Evolutionary conservation across 92 coral and sea anemone species (phyloP).

Genomic region (Muricea muricata): DNA sequence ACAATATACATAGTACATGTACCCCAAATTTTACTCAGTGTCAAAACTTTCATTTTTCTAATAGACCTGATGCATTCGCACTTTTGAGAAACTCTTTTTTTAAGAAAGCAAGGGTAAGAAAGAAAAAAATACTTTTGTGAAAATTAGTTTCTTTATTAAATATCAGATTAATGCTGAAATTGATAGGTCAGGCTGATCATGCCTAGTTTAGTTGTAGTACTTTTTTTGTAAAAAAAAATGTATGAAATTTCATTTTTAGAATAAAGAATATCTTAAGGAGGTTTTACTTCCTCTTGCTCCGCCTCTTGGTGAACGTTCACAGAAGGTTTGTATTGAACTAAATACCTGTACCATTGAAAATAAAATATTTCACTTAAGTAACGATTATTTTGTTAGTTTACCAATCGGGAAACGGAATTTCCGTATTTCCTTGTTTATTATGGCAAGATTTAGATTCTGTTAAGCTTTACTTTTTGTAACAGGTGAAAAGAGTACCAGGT

Average conservation of each 20-base stretch:
- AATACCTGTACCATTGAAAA: too few relatives aligned
- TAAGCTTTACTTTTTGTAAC: not conserved
- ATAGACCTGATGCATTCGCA: constrained; percentile 92
- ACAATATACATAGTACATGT: too few relatives aligned
- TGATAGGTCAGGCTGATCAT: not conserved
- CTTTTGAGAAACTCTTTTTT: constrained; percentile 86
- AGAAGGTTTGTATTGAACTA: constrained; percentile 68
- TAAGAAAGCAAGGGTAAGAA: constrained; percentile 88
- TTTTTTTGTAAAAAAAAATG: too few relatives aligned
- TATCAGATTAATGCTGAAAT: not conserved
- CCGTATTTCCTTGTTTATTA: too few relatives aligned
- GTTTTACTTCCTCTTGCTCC: constrained; percentile 80
- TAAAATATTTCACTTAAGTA: too few relatives aligned
- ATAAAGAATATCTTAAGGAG: constrained; percentile 77
- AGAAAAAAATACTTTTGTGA: not conserved
- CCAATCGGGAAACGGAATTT: too few relatives aligned
- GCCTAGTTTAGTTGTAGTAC: too few relatives aligned
- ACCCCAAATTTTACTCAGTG: not conserved
- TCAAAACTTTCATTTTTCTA: not conserved
- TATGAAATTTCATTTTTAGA: constrained; percentile 58
- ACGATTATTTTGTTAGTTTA: too few relatives aligned
- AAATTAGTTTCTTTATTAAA: not conserved
- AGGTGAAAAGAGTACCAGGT: constrained; percentile 96
- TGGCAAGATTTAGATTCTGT: not conserved
- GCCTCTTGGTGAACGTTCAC: constrained; percentile 89